Conservation (phyloP, 2,888 invertebrate species). For the Dasypogon diadema region DNA sequence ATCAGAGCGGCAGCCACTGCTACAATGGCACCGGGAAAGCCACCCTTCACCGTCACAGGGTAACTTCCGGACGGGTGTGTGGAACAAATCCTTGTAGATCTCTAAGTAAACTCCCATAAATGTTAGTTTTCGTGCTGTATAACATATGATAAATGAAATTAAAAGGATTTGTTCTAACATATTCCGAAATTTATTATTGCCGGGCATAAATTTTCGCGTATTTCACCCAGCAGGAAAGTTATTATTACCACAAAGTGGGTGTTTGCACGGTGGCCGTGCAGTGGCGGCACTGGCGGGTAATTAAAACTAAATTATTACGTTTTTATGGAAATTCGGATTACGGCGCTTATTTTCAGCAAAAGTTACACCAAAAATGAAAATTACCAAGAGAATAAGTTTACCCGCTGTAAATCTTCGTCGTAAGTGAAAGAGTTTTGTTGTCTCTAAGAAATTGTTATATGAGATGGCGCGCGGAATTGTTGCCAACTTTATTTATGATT, state of each 20-base stretch:
- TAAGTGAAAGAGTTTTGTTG: constrained; percentile 47
- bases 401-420: constrained; percentile 25
- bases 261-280: constrained; percentile 16
- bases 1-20: not conserved
- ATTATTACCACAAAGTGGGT: constrained; percentile 28
- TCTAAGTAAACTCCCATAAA: constrained; percentile 49
- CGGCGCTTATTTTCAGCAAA: constrained; percentile 36
- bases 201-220: constrained; percentile 48
- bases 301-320: constrained; percentile 52
- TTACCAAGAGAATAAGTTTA: constrained; percentile 44
- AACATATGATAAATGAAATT: constrained; percentile 53
- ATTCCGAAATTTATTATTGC: constrained; percentile 50
- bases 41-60: not conserved
- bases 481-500: constrained; percentile 5
- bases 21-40: not conserved
- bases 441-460: not conserved
- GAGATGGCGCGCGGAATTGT: not conserved
- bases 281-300: constrained; percentile 26
- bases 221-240: constrained; percentile 39
- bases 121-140: constrained; percentile 45
- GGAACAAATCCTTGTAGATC: constrained; percentile 48
- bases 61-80: constrained; percentile 16
- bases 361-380: constrained; percentile 44
- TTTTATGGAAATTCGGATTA: constrained; percentile 52
- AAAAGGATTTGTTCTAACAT: constrained; percentile 53